Conservation (phyloP, 2,113 vertebrate genomes). For the Anhinga rufa region DNA sequence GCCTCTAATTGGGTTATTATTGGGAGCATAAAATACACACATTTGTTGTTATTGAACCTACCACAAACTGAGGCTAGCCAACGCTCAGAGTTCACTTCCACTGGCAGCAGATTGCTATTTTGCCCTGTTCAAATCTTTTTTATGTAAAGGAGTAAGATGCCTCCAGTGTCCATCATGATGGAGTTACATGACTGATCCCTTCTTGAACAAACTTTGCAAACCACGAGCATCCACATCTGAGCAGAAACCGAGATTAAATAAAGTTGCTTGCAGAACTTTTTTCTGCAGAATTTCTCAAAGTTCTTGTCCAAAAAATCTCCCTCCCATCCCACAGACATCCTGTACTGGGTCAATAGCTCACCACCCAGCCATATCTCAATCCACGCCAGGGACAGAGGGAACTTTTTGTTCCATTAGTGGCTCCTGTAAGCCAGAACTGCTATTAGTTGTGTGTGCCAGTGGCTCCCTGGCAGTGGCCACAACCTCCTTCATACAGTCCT, state of each 20-base stretch:
- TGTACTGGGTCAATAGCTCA: constrained; percentile 49
- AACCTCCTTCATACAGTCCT: not conserved
- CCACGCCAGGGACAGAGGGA: constrained; percentile 1
- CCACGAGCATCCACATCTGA: constrained; percentile 28
- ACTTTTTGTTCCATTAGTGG: not conserved
- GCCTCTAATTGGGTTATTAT: constrained; percentile 21
- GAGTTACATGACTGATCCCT: not conserved
- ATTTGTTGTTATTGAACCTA: constrained; percentile 42
- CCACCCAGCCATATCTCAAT: not conserved
- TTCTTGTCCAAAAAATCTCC: constrained; percentile 35
- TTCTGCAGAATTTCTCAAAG: not conserved
- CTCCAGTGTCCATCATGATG: not conserved
- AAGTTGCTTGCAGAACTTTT: constrained; percentile 16
- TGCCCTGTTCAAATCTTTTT: not conserved
- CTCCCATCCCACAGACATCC: constrained; percentile 53
- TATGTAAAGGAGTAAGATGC: not conserved
- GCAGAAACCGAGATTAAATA: not conserved
- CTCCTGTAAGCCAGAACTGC: not conserved
- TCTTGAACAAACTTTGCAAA: constrained; percentile 31
- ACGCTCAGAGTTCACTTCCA: not conserved
- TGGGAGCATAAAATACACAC: constrained; percentile 13
- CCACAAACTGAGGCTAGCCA: not conserved
- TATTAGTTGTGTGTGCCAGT: not conserved
- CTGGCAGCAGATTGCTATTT: not conserved
- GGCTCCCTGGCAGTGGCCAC: not conserved